Percentiles rank a stretch among this genome's conserved stretches.
These are phyloP conservation scores for Gari tellinella DNA, from an alignment of 2,888 invertebrate species.

Conservation along the genomic window DNA sequence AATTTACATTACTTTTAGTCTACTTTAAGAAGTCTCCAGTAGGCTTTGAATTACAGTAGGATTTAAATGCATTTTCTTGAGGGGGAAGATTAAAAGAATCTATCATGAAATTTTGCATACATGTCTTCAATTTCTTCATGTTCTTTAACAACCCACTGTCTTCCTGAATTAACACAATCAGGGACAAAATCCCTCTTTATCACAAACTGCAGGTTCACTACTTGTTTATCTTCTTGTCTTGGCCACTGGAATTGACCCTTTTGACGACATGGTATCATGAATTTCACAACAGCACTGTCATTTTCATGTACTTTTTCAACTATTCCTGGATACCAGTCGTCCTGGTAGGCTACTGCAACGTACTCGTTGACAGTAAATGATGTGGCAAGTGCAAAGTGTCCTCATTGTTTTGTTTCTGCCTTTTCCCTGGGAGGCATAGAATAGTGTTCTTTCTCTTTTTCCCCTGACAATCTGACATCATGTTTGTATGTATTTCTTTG, in stretches of 20 bases:
- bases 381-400: too few species aligned
- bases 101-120: background rate
- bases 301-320: background rate
- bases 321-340: conserved; percentile 22
- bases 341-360: conserved; percentile 24
- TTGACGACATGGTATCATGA: conserved; percentile 10
- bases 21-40: too few species aligned
- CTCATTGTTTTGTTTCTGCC: too few species aligned
- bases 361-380: conserved; percentile 15
- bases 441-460: conserved; percentile 14
- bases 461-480: conserved; percentile 4
- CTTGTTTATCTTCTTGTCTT: conserved; percentile 2
- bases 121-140: background rate
- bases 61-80: too few species aligned
- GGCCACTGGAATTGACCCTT: conserved; percentile 17
- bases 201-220: conserved; percentile 11
- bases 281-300: background rate
- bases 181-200: conserved; percentile 10
- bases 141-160: conserved; percentile 11
- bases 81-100: conserved; percentile 4
- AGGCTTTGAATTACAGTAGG: too few species aligned
- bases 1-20: too few species aligned
- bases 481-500: conserved; percentile 27
- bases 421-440: too few species aligned
- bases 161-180: conserved; percentile 15